Percentiles rank a stretch among this genome's conserved stretches.
These are phyloP conservation scores for Philantomba maxwellii DNA, from an alignment of 2,113 vertebrate genomes.

Conservation along the genomic window DNA sequence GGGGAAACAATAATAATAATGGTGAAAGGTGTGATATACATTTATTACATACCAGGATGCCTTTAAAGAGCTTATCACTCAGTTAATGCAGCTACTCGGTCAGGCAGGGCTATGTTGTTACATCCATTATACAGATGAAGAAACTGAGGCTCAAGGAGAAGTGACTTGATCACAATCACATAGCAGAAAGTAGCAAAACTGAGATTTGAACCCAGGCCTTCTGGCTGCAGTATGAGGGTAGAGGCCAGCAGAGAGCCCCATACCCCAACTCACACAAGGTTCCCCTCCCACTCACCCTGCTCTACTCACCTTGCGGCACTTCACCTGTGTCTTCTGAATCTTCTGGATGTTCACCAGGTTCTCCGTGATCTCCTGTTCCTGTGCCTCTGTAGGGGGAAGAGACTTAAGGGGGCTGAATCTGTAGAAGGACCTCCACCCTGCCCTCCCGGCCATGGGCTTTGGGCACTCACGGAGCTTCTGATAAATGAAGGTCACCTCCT, in stretches of 20 bases:
- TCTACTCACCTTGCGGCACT: slow-evolving; percentile 66
- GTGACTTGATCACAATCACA: neutral
- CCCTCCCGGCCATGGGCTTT: neutral
- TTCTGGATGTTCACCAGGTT: slow-evolving; percentile 69
- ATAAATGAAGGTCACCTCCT: slow-evolving; percentile 72
- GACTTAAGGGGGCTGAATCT: neutral
- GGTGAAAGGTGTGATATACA: neutral
- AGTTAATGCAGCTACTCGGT: neutral
- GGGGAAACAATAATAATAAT: neutral
- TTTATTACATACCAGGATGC: neutral
- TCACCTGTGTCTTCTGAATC: slow-evolving; percentile 71
- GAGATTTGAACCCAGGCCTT: neutral
- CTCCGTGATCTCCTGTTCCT: slow-evolving; percentile 66
- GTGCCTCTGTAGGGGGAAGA: slow-evolving; percentile 46
- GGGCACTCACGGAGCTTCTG: slow-evolving; percentile 71
- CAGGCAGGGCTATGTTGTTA: neutral
- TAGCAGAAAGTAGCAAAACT: neutral
- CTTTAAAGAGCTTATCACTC: neutral
- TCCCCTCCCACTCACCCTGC: neutral
- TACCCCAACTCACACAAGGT: fast-evolving
- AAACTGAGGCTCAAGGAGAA: neutral
- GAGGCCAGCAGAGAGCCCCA: neutral
- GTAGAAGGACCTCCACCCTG: neutral
- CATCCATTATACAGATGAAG: neutral
- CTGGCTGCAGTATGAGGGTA: neutral